These are phyloP conservation scores for Eptatretus burgeri DNA, from an alignment of 2,113 vertebrate genomes.

Conservation along the genomic window DNA sequence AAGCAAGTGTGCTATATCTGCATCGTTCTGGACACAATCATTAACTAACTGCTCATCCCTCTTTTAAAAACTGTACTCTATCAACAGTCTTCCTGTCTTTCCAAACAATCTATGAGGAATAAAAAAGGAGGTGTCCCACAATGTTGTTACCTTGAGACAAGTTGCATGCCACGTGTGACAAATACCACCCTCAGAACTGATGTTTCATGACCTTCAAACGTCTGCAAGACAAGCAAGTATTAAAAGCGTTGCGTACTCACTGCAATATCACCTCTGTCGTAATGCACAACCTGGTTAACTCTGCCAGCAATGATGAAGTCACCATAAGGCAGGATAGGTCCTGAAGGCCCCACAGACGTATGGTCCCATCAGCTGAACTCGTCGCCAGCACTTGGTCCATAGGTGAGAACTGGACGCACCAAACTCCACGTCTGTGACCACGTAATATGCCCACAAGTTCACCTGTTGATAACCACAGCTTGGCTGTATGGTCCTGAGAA, in stretches of 20 bases:
- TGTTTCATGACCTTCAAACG: constrained; percentile 82
- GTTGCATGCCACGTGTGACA: constrained; percentile 51
- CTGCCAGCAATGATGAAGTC: not conserved
- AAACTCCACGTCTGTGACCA: constrained; percentile 54
- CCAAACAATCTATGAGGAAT: too few species aligned
- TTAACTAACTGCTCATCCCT: too few species aligned
- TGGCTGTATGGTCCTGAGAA: constrained; percentile 64
- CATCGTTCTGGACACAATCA: too few species aligned
- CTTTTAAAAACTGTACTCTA: too few species aligned
- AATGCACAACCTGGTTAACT: too few species aligned
- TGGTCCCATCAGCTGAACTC: constrained; percentile 49
- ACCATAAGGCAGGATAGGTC: constrained; percentile 89
- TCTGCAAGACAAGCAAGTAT: constrained; percentile 19
- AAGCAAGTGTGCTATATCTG: too few species aligned
- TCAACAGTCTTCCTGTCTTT: too few species aligned
- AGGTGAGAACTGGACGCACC: constrained; percentile 71
- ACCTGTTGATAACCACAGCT: constrained; percentile 42
- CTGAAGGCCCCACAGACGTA: constrained; percentile 57
- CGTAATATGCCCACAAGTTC: constrained; percentile 40
- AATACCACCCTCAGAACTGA: constrained; percentile 77
- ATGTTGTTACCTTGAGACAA: constrained; percentile 39
- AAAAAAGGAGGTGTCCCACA: too few species aligned
- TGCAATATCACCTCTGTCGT: too few species aligned
- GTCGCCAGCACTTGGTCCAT: constrained; percentile 62
- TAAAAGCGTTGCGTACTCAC: not conserved